A percentile compares a stretch with the other conserved stretches of the same genome.
phyloP scores from a whole-genome alignment of 2,888 invertebrate species.

The Morpho achilles region DNA sequence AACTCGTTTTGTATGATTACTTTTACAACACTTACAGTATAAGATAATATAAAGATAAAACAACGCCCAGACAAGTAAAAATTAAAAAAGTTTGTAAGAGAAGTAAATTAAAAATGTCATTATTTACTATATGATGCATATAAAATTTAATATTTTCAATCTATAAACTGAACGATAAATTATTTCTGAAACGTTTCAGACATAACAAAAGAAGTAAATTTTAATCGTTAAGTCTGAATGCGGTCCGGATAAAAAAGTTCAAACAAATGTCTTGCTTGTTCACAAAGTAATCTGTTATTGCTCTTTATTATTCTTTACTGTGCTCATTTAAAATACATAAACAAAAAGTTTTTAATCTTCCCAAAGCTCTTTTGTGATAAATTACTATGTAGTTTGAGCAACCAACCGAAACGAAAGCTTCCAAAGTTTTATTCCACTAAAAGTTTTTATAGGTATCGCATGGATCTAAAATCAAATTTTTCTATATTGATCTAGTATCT shows the following conservation, averaged over 20 bases:
- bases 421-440: background rate
- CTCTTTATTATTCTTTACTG: slow-evolving; percentile 22
- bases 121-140: too few relatives aligned
- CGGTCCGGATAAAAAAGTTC: slow-evolving; percentile 16
- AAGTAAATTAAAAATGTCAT: too few relatives aligned
- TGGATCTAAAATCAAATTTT: too few relatives aligned
- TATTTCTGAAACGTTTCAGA: background rate
- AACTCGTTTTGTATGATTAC: too few relatives aligned
- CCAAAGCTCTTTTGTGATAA: slow-evolving; percentile 17
- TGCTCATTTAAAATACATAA: slow-evolving; percentile 23
- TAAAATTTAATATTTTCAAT: too few relatives aligned
- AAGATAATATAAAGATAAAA: too few relatives aligned
- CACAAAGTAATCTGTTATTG: slow-evolving; percentile 24
- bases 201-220: slow-evolving; percentile 1
- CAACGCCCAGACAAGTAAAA: too few relatives aligned
- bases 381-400: slow-evolving; percentile 14
- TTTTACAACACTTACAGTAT: too few relatives aligned
- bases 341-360: slow-evolving; percentile 26
- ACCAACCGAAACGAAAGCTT: slow-evolving; percentile 2
- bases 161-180: too few relatives aligned
- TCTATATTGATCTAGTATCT: too few relatives aligned
- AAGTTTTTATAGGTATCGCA: too few relatives aligned
- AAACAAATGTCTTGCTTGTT: slow-evolving; percentile 19
- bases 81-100: background rate
- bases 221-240: slow-evolving; percentile 1